Conservation (phyloP, 2,888 invertebrate genomes). For the Leptopilina drosophilae region DNA sequence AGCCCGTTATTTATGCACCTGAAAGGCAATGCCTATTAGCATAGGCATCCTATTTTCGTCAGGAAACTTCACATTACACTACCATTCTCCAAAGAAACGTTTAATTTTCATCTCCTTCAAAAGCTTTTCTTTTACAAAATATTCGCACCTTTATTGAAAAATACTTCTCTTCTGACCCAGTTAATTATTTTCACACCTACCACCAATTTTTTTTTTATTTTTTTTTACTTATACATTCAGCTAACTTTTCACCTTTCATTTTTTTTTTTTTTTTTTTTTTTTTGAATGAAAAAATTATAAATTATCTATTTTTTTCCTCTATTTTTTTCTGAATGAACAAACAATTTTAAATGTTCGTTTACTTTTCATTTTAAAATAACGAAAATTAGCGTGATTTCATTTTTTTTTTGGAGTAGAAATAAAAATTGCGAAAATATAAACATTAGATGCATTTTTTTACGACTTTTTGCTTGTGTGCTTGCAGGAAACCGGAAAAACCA, state of each 20-base stretch:
- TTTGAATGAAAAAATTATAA: too few species aligned
- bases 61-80: conserved; percentile 17
- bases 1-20: conserved; percentile 46
- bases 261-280: too few species aligned
- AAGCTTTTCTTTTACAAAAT: conserved; percentile 14
- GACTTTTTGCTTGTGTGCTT: conserved; percentile 36
- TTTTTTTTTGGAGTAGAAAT: too few species aligned
- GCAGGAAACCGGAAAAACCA: conserved; percentile 82
- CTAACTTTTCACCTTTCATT: background rate
- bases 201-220: background rate
- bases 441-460: too few species aligned
- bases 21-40: conserved; percentile 42
- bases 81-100: background rate
- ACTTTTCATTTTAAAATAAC: conserved; percentile 20
- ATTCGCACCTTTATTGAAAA: conserved; percentile 15
- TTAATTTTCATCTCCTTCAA: conserved; percentile 28
- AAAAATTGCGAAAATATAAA: too few species aligned
- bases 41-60: conserved; percentile 38
- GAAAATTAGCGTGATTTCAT: background rate
- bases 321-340: too few species aligned
- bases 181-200: conserved; percentile 10
- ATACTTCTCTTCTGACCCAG: conserved; percentile 8
- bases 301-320: too few species aligned
- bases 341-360: too few species aligned
- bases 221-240: background rate